These are phyloP conservation scores for Clunio marinus DNA, from an alignment of 2,888 invertebrate species.

Conservation along the genomic window DNA sequence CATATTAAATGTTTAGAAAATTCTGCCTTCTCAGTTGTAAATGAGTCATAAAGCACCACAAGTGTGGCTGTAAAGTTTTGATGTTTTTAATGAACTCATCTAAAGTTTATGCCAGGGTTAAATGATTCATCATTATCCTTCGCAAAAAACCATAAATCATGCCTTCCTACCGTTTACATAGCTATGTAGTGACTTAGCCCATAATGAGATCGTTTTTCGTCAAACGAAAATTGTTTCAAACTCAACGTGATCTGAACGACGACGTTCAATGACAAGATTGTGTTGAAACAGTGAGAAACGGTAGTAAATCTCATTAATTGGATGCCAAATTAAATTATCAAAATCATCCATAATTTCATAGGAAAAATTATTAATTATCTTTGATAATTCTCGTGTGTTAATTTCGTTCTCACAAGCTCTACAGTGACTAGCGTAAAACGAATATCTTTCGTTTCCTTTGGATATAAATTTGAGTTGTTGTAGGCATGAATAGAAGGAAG, in stretches of 20 bases:
- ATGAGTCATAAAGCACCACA: neutral
- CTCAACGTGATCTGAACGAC: neutral
- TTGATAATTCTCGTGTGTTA: slow-evolving; percentile 24
- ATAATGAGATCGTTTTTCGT: neutral
- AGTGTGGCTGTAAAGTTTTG: neutral
- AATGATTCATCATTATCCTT: neutral
- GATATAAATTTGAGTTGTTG: neutral
- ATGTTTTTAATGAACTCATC: neutral
- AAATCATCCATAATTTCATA: slow-evolving; percentile 29
- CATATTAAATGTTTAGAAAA: too few species aligned
- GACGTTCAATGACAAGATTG: neutral
- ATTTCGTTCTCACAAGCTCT: slow-evolving; percentile 23
- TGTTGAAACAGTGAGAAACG: neutral
- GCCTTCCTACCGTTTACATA: too few species aligned
- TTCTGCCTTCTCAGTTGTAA: too few species aligned
- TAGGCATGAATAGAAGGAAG: too few species aligned
- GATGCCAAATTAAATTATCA: slow-evolving; percentile 13
- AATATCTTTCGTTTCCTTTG: neutral
- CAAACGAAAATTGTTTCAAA: neutral
- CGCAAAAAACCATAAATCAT: slow-evolving; percentile 16
- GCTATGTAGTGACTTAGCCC: too few species aligned
- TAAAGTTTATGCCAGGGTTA: neutral
- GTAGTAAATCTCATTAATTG: slow-evolving; percentile 22
- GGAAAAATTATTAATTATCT: slow-evolving; percentile 6
- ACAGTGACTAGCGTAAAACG: slow-evolving; percentile 7